phyloP scores from a whole-genome alignment of 2,797 vertebrate species.

The Danionella dracula region DNA sequence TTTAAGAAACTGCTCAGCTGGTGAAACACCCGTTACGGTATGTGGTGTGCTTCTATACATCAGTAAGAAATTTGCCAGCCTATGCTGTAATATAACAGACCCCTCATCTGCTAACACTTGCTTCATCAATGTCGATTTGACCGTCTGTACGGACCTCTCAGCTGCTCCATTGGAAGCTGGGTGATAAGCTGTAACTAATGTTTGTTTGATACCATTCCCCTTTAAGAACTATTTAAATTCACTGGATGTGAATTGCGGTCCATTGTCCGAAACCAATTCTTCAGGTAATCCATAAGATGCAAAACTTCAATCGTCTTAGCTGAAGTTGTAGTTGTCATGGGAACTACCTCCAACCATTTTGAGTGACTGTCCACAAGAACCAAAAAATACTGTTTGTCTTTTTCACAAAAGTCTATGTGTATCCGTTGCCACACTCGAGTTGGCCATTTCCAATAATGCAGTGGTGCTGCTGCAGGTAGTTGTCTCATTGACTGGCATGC shows the following conservation, averaged over 20 bases:
- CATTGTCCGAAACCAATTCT: slow-evolving; percentile 23
- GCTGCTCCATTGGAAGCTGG: background rate
- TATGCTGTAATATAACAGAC: background rate
- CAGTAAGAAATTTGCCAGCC: background rate
- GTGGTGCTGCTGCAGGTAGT: background rate
- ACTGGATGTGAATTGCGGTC: background rate
- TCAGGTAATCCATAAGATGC: background rate
- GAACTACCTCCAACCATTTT: slow-evolving; percentile 12
- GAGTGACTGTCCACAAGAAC: slow-evolving; percentile 1
- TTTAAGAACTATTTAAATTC: slow-evolving; percentile 5
- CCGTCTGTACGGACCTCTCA: background rate
- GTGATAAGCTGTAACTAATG: background rate
- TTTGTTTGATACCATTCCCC: background rate
- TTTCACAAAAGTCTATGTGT: slow-evolving; percentile 25
- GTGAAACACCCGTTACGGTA: background rate
- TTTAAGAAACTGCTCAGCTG: slow-evolving; percentile 8
- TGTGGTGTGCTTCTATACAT: background rate
- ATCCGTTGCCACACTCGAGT: slow-evolving; percentile 9
- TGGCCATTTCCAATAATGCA: slow-evolving; percentile 20
- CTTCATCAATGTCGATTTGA: slow-evolving; percentile 14
- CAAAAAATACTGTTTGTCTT: slow-evolving; percentile 9
- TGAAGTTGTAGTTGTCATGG: background rate
- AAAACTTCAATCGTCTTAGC: slow-evolving; percentile 8
- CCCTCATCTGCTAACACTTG: background rate
- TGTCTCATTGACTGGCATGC: slow-evolving; percentile 2